These are phyloP conservation scores for Hippasteria phrygiana DNA, from an alignment of 53 echinoderm and acorn worm species.

Conservation along the genomic window DNA sequence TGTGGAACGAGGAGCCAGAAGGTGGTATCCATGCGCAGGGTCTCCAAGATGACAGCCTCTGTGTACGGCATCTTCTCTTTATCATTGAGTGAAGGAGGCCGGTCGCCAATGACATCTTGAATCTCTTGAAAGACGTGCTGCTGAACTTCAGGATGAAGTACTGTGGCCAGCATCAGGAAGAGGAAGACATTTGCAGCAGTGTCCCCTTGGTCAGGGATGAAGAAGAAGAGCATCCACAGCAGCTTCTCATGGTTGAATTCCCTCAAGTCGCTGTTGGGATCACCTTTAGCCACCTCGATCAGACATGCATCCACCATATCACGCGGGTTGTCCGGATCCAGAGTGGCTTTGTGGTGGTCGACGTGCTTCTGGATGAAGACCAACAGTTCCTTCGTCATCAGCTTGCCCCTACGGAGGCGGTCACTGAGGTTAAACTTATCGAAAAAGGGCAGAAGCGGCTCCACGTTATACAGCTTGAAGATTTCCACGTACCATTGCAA, in stretches of 20 bases:
- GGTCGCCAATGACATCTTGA: constrained; percentile 53
- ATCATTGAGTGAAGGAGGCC: constrained; percentile 37
- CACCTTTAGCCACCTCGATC: constrained; percentile 39
- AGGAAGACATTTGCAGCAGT: constrained; percentile 5
- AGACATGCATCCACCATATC: constrained; percentile 37
- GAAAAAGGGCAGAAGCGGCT: constrained; percentile 36
- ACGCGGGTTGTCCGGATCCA: constrained; percentile 31
- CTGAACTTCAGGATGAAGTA: constrained; percentile 51
- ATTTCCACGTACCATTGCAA: constrained; percentile 1
- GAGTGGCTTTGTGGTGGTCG: constrained; percentile 18
- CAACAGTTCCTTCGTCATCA: not conserved
- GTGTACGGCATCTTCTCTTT: constrained; percentile 60
- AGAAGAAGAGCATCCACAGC: constrained; percentile 47
- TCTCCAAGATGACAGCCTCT: constrained; percentile 56
- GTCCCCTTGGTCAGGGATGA: constrained; percentile 47
- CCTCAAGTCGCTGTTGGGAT: constrained; percentile 40
- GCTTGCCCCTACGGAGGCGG: not conserved
- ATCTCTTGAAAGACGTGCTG: constrained; percentile 48
- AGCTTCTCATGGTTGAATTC: constrained; percentile 49
- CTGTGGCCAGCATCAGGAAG: constrained; percentile 55
- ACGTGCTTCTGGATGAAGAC: constrained; percentile 20
- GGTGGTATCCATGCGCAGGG: constrained; percentile 45
- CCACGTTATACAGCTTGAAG: constrained; percentile 32
- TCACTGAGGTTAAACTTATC: constrained; percentile 1
- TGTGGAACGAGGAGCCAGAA: constrained; percentile 41